Evolutionary conservation across 2,797 vertebrate genomes (phyloP), one percentile per base, ranked within the genome.

Genomic region (Eulemur mongoz): DNA sequence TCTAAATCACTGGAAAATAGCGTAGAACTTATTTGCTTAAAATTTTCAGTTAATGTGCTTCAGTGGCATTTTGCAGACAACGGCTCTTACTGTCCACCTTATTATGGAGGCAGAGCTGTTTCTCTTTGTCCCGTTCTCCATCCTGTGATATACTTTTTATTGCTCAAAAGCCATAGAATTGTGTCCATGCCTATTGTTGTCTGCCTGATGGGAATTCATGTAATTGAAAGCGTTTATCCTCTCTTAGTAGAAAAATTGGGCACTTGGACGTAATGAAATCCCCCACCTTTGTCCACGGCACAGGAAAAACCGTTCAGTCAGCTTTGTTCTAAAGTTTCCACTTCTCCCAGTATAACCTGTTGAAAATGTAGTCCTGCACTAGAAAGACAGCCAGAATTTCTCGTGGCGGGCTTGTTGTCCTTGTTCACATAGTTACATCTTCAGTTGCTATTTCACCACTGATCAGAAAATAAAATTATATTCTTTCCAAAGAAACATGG

Each of bases 21-120:
- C 54, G 50, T 81, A 30, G 75, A 96, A 98, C 95, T 93, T 96
- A 98, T 97, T 98, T 98, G 97, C 97, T 95, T 98, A 98, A 98
- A 97, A 97, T 97, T 93, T 97, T 59, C 93, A 17, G 91, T 70
- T 97, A 98, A 98, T 97, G 93, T 12, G 78, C 92, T 97, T 97
- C 89, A 7, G 70, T 5, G 1, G 70, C 94, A 48, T 75, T 98
- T 94, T 96, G 30, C 80, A 95, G 97, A 97, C 92, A 78, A 96
- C 45, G 1, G 89, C 54, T 32, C 7, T 7, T 94, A 50, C 52
- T 89, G 92, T 87, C 61, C 72, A 38, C 88, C n/a, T 96, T 32
- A 94, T 98, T 98, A 63, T 61, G 59, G 81, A 92, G 43, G 23
- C 96, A 91, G 83, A 61, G 22, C 90, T 86, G 65, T 95, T 96